A percentile compares a stretch with the other conserved stretches of the same genome.
Evolutionary conservation across 2,888 invertebrate species (phyloP).

Genomic region (Therioaphis trifolii): DNA sequence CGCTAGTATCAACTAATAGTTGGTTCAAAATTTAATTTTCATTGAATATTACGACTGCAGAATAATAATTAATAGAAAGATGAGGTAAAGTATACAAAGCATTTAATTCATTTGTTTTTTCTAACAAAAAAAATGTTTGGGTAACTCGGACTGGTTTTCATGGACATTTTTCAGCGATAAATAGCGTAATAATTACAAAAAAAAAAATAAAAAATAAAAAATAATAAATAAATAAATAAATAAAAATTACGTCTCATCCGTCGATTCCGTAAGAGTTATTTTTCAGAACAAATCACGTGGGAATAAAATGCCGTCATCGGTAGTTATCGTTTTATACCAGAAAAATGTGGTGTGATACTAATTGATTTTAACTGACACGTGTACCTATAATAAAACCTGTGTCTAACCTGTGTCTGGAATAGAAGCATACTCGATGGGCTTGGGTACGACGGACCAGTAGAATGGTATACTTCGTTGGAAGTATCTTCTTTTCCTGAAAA

Average conservation of each 20-base stretch:
- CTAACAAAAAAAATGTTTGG: background rate
- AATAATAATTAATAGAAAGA: too few relatives aligned
- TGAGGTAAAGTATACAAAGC: too few relatives aligned
- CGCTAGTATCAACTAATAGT: too few relatives aligned
- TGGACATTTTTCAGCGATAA: background rate
- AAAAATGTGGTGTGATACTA: slow-evolving; percentile 60
- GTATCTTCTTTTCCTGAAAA: slow-evolving; percentile 60
- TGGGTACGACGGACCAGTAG: slow-evolving; percentile 70
- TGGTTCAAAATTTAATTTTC: too few relatives aligned
- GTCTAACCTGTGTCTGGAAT: slow-evolving; percentile 87
- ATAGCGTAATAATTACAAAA: background rate
- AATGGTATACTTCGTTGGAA: slow-evolving; percentile 56
- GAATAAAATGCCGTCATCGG: slow-evolving; percentile 14
- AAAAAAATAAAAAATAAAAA: too few relatives aligned
- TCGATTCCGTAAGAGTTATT: background rate
- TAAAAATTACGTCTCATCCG: background rate
- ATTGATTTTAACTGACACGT: background rate
- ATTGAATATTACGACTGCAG: too few relatives aligned
- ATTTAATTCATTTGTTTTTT: background rate
- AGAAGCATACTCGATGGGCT: slow-evolving; percentile 90
- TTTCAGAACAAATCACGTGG: background rate
- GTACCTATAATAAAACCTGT: background rate
- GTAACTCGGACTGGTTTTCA: background rate
- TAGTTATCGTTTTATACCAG: slow-evolving; percentile 7
- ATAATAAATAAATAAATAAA: too few relatives aligned